Base-by-base conservation (phyloP, 1,140 invertebrate species). In the Hirudo medicinalis region DNA sequence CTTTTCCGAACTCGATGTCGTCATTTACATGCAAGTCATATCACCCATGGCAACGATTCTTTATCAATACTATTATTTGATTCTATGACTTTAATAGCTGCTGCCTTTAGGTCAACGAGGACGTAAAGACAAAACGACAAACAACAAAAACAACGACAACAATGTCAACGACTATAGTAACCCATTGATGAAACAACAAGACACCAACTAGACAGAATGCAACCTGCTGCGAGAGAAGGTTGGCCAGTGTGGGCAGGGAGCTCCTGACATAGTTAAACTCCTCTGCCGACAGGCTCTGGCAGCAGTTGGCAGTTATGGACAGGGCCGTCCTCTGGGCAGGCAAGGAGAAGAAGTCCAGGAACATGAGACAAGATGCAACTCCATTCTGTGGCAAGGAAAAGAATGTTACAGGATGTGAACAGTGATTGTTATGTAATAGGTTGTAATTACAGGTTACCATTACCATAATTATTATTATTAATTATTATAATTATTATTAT, bases 301-400 rank as follows among this genome's bases (percentile, higher is more conserved):
- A 97, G 84, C 94, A 97, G 80, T 97, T 97, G 53, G 95, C 93
- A 0, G 94, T 94, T 69, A 97, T 91, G 5, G 91, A 90, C 22
- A 97, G 84, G 0, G 95, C 94, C 60, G 93, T 91, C 25, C 94
- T 86, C 83, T 97, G 94, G 17, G 94, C 94, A 22, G 78, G 74
- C 73, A 96, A 96, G 43, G 92, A 94, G 83, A 97, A 97, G 85
- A 97, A 98, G 80, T 98, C 95, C 76, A 98, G 85, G 79, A 92
- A 97, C 78, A 90, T 97, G 60, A 98, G 86, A 80, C 94, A 97
- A 9, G 94, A 91, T 25, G 90, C 88, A 4, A 98, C 93, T 29
- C 94, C 94, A 76, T 90, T 86, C 91, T 93, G 81, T 72, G 85
- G 84, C 66, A 70, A 74, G 67, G 74, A 70, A 55, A 72, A n/a